Conservation (phyloP, 2,888 invertebrate genomes). For the Eupsilia transversa region DNA sequence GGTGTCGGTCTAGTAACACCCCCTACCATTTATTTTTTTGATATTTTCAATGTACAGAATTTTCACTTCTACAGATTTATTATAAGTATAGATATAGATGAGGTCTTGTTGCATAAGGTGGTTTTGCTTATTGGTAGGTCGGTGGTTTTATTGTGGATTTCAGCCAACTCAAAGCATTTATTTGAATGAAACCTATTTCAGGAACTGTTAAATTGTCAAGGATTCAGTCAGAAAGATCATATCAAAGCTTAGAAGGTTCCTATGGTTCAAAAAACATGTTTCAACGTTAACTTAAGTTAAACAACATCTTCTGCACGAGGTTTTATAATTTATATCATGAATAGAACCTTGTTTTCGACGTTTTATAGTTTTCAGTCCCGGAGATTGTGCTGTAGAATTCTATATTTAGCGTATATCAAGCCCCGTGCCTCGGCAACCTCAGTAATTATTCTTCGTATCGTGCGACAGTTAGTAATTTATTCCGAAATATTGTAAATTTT, state of each 20-base stretch:
- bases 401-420: constrained; percentile 27
- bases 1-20: no score
- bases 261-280: not conserved
- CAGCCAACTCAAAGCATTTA: not conserved
- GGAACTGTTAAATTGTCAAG: not conserved
- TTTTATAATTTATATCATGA: constrained; percentile 34
- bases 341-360: constrained; percentile 9
- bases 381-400: not conserved
- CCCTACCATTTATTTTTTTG: no score
- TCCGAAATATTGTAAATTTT: constrained; percentile 65
- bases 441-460: constrained; percentile 57
- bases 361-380: constrained; percentile 31
- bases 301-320: constrained; percentile 1
- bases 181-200: not conserved
- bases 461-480: constrained; percentile 64
- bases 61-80: no score
- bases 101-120: no score
- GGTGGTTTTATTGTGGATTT: no score
- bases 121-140: no score
- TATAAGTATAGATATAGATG: no score
- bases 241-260: not conserved
- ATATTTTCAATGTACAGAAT: no score
- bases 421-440: constrained; percentile 10
- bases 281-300: not conserved
- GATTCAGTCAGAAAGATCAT: not conserved